Conservation (phyloP, 2,888 invertebrate genomes). For the Chirona hameri region DNA sequence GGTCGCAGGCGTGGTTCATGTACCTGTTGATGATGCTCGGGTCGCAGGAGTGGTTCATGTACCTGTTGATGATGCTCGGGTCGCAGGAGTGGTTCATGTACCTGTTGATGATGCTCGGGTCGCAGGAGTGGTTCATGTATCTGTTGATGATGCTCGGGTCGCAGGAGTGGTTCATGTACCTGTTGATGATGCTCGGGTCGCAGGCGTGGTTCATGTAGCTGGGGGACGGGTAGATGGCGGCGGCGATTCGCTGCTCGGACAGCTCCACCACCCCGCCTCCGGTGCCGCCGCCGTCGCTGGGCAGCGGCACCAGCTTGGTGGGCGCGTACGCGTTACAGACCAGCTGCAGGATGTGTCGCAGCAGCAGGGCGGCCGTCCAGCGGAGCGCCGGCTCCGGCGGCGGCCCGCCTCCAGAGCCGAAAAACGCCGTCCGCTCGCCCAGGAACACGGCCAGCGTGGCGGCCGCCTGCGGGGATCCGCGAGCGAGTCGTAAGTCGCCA, state of each 20-base stretch:
- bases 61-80: no score
- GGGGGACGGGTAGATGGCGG: conserved; percentile 79
- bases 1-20: no score
- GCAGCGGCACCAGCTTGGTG: conserved; percentile 50
- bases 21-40: no score
- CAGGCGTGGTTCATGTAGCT: conserved; percentile 94
- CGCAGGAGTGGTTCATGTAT: no score
- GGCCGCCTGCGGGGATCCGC: conserved; percentile 40
- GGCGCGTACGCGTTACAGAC: conserved; percentile 71
- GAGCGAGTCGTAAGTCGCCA: no score
- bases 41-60: no score
- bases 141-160: no score
- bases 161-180: conserved; percentile 53
- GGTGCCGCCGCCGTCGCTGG: conserved; percentile 31
- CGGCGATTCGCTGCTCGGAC: conserved; percentile 55
- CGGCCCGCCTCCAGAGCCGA: neutral
- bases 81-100: no score
- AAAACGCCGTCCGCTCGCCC: conserved; percentile 35
- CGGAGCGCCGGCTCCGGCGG: neutral
- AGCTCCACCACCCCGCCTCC: conserved; percentile 39
- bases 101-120: no score
- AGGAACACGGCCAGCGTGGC: conserved; percentile 43
- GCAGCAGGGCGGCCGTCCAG: conserved; percentile 62
- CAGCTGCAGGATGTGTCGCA: conserved; percentile 75
- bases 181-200: conserved; percentile 71